Conservation (phyloP, 2,888 invertebrate species). For the Cepaea hortensis region DNA sequence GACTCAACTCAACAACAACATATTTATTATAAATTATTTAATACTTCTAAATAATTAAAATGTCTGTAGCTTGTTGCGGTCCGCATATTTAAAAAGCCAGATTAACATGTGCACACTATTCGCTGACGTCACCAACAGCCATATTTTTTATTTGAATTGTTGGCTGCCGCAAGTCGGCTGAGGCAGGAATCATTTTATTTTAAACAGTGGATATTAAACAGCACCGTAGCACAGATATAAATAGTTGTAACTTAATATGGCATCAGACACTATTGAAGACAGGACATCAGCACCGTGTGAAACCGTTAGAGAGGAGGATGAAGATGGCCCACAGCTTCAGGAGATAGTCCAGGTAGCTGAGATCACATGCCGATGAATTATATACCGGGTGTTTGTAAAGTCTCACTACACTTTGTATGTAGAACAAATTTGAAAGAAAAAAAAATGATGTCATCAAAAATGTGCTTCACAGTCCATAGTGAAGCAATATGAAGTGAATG, state of each 20-base stretch:
- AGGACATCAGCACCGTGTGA: constrained; percentile 46
- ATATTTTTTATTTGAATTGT: not conserved
- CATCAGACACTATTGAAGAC: constrained; percentile 39
- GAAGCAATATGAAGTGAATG: too few relatives aligned
- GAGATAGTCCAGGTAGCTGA: not conserved
- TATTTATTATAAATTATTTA: too few relatives aligned
- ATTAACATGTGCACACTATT: constrained; percentile 20
- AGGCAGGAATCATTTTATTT: not conserved
- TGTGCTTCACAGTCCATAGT: too few relatives aligned
- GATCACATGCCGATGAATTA: not conserved
- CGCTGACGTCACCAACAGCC: constrained; percentile 14
- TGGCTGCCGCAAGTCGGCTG: not conserved
- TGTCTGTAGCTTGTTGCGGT: not conserved
- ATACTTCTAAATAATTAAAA: too few relatives aligned
- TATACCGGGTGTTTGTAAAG: not conserved
- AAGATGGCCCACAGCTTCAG: constrained; percentile 18
- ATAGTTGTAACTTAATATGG: constrained; percentile 18
- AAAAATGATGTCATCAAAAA: not conserved
- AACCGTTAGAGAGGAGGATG: constrained; percentile 46
- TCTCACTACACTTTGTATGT: too few relatives aligned
- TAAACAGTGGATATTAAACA: not conserved
- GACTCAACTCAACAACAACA: too few relatives aligned
- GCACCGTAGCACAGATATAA: too few relatives aligned
- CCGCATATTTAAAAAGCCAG: not conserved
- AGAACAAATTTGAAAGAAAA: not conserved